These are phyloP conservation scores for Sarcophaga rosellei DNA, from an alignment of 2,888 invertebrate genomes.

Conservation along the genomic window DNA sequence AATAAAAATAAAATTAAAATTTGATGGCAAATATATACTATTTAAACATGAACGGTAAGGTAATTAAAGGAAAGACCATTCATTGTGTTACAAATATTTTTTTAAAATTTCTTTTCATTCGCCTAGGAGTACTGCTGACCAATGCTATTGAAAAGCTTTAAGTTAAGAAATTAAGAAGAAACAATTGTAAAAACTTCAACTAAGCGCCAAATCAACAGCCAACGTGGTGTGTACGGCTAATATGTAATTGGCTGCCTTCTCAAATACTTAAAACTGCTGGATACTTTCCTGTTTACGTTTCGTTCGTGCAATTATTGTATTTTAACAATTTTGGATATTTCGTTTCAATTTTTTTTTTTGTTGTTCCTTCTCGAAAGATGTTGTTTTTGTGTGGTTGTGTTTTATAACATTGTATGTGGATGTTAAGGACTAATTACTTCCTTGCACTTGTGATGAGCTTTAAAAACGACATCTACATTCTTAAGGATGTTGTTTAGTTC, in stretches of 20 bases:
- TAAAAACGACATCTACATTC: constrained; percentile 48
- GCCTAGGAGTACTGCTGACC: too few relatives aligned
- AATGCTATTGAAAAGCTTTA: neutral
- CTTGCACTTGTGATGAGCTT: constrained; percentile 66
- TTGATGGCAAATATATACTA: constrained; percentile 41
- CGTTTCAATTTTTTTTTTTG: neutral
- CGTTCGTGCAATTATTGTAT: constrained; percentile 57
- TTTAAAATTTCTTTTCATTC: too few relatives aligned
- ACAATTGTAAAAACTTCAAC: neutral
- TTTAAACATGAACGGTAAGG: constrained; percentile 58
- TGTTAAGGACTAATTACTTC: constrained; percentile 73
- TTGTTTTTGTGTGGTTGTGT: constrained; percentile 13
- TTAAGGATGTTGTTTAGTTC: constrained; percentile 34
- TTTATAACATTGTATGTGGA: neutral
- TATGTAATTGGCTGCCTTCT: constrained; percentile 27
- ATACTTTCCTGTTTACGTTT: constrained; percentile 49
- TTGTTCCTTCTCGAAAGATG: constrained; percentile 25
- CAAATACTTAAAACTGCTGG: constrained; percentile 47
- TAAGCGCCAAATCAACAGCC: too few relatives aligned
- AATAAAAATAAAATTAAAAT: constrained; percentile 40
- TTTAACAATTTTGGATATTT: neutral
- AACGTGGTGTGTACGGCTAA: neutral
- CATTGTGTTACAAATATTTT: constrained; percentile 21
- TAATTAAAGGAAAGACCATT: constrained; percentile 44
- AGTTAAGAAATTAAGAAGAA: neutral